Evolutionary conservation across 2,888 invertebrate species (phyloP), one percentile per base, ranked within the genome.

Genomic region (Apocheima hispidaria): DNA sequence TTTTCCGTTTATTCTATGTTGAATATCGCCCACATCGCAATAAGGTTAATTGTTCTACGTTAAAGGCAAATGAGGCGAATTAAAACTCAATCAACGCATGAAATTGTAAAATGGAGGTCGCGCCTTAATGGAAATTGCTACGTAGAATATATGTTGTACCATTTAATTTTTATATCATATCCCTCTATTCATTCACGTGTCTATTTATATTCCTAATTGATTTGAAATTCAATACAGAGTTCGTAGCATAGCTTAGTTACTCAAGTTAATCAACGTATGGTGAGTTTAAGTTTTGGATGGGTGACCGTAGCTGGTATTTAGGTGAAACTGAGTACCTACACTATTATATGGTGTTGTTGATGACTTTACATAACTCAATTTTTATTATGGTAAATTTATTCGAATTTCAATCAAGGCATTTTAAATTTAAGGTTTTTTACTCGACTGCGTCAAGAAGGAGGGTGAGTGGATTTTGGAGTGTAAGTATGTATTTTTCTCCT

Each of bases 71-170:
- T 50, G 57, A 57, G 43, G 2, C 35, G 48, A 57, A 57, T 57
- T 57, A 50, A 57, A 57, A 57, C 50, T 57, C 50, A 35, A 57
- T 57, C 50, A 43, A 50, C 43, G 57, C 50, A 43, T 57, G 43
- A 43, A 43, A 50, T 50, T 50, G 57, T 57, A 41, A 56, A 49
- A 44, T 36, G 33, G 41, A 56, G 49, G 38, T 40, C 49, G 50
- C 33, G 40, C 21, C n/a, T n/a, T 35, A 26, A 41, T 56, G 16
- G 49, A 26, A 35, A 41, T 49, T 33, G 35, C 41, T 50, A 41
- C 40, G 21, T 20, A 46, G 10, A 28, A 44, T 35, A 49, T 44
- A 26, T n/a, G n/a, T n/a, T n/a, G n/a, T n/a, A n/a, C n/a, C n/a
- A n/a, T n/a, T n/a, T n/a, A n/a, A n/a, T n/a, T n/a, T n/a, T n/a